These are phyloP conservation scores for Crioceris asparagi DNA, from an alignment of 2,888 invertebrate species.

Conservation along the genomic window DNA sequence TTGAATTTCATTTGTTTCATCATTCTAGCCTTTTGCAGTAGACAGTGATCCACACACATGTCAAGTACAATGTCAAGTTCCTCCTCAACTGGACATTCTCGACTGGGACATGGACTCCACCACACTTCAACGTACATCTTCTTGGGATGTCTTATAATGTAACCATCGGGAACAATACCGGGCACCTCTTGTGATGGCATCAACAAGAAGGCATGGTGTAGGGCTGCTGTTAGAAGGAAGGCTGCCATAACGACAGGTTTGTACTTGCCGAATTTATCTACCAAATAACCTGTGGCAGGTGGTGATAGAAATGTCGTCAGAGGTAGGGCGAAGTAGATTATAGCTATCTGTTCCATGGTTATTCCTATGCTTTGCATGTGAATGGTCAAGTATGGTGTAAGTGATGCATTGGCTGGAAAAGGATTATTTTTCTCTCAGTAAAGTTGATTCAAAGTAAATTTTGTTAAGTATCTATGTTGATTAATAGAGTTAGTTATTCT, in stretches of 20 bases:
- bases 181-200: constrained; percentile 73
- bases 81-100: constrained; percentile 67
- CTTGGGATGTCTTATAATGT: constrained; percentile 59
- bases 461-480: no score
- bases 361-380: constrained; percentile 87
- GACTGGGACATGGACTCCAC: constrained; percentile 75
- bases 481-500: no score
- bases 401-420: constrained; percentile 64
- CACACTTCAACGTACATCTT: constrained; percentile 65
- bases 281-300: constrained; percentile 72
- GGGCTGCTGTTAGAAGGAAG: constrained; percentile 62
- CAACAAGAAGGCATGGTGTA: constrained; percentile 68
- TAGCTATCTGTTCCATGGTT: constrained; percentile 75
- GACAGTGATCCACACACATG: constrained; percentile 62
- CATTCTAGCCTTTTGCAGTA: constrained; percentile 39
- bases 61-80: constrained; percentile 62
- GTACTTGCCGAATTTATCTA: constrained; percentile 80
- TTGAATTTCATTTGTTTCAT: constrained; percentile 20
- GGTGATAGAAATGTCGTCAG: constrained; percentile 79
- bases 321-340: constrained; percentile 77
- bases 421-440: neutral
- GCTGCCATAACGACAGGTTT: constrained; percentile 73
- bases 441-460: neutral
- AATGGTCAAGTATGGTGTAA: constrained; percentile 77
- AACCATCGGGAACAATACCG: constrained; percentile 62